A percentile compares a stretch with the other conserved stretches of the same genome.
Conservation (phyloP, 2,888 invertebrate genomes). For the Rambutsinella grinnellia region DNA sequence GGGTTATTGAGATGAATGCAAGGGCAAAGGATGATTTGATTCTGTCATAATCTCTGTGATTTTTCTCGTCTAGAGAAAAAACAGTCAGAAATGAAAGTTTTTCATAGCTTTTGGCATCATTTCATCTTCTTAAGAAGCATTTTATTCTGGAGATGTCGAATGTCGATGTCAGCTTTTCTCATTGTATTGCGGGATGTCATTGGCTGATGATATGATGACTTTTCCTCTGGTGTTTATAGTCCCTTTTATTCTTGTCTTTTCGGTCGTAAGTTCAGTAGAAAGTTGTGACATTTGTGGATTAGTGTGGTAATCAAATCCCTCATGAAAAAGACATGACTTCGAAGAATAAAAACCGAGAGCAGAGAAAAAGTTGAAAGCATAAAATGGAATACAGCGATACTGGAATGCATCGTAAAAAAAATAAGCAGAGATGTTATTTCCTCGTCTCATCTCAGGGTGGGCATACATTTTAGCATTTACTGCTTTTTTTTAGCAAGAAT, state of each 20-base stretch:
- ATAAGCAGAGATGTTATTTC: not conserved
- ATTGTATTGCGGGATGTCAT: not conserved
- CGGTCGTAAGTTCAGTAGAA: slow-evolving; percentile 13
- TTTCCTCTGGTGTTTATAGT: not conserved
- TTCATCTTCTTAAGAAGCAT: slow-evolving; percentile 16
- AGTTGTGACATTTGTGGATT: slow-evolving; percentile 53
- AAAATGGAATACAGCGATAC: not conserved
- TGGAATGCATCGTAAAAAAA: not conserved
- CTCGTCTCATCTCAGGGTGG: not conserved
- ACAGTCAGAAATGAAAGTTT: slow-evolving; percentile 21
- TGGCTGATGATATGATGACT: not conserved
- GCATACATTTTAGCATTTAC: not conserved
- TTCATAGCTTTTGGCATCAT: slow-evolving; percentile 33
- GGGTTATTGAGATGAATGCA: not conserved
- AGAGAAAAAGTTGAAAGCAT: not conserved
- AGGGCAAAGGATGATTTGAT: not conserved
- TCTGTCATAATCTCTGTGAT: not conserved
- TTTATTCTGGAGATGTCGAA: not conserved
- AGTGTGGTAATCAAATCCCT: slow-evolving; percentile 50
- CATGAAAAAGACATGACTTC: slow-evolving; percentile 35
- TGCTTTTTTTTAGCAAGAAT: not conserved
- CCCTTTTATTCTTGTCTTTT: not conserved
- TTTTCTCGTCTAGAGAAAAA: too few species aligned
- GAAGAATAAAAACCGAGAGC: not conserved
- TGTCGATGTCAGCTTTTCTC: not conserved